Base-by-base conservation (phyloP, 1,140 invertebrate species). In the Aphelenchoides fujianensis region DNA sequence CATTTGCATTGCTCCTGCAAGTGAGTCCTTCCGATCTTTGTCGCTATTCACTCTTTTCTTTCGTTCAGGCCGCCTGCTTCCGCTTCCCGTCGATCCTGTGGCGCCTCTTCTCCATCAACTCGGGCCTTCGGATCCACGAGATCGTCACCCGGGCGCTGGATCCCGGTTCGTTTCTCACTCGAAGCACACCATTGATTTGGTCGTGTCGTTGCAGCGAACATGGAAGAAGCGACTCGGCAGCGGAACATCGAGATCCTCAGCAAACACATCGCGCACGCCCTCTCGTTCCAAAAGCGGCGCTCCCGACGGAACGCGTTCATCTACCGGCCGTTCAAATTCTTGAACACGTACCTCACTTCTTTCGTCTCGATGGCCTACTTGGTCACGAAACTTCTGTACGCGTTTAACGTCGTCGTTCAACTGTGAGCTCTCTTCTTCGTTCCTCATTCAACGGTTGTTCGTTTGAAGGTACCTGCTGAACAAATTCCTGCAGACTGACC, bases 21-120 rank as follows among this genome's bases (percentile, higher is more conserved):
- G n/a, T n/a, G n/a, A n/a, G n/a, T n/a, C n/a, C n/a, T n/a, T n/a
- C n/a, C n/a, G n/a, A n/a, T n/a, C n/a, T n/a, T n/a, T n/a, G n/a
- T n/a, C n/a, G n/a, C n/a, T n/a, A n/a, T n/a, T n/a, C n/a, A n/a
- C n/a, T n/a, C n/a, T n/a, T n/a, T n/a, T n/a, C n/a, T n/a, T n/a
- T n/a, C n/a, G n/a, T n/a, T n/a, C n/a, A n/a, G 35, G 86, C 86
- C 3, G 75, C 85, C n/a, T 75, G 85, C 41, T 86, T 86, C 77
- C 79, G 85, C 35, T 76, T 86, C 31, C 86, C 86, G 16, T 81
- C 81, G 63, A 77, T 83, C 57, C 53, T 86, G 3, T 86, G 84
- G 85, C 81, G 81, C 37, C 80, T 79, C 63, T 73, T 84, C 12
- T 78, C 71, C 19, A 74, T 74, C 41, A 82, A 82, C 31, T 84